These are phyloP conservation scores for Phyllostomus discolor DNA, from an alignment of 2,113 vertebrate species.

Conservation along the genomic window DNA sequence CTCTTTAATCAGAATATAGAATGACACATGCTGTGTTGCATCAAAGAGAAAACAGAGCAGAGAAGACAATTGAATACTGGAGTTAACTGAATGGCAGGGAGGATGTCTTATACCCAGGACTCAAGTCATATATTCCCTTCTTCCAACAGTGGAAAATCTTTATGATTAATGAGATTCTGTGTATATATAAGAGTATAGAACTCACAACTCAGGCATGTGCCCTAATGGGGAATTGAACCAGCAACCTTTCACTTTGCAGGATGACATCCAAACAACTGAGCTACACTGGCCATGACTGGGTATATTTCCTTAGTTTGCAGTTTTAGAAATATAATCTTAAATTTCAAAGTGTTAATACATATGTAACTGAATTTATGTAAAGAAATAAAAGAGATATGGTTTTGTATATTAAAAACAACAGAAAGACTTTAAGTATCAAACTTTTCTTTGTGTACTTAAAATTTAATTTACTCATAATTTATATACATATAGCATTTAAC, in stretches of 20 bases:
- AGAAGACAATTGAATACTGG: background rate
- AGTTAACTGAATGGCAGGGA: background rate
- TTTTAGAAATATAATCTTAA: constrained; percentile 9
- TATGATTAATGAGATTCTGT: background rate
- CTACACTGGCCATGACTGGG: too few relatives aligned
- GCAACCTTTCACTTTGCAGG: too few relatives aligned
- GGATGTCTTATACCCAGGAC: background rate
- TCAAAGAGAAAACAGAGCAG: constrained; percentile 24
- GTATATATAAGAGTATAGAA: background rate
- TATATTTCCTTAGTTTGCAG: background rate
- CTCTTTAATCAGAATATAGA: constrained; percentile 30
- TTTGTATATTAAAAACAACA: background rate
- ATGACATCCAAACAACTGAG: too few relatives aligned
- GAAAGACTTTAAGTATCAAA: background rate
- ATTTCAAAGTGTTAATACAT: background rate
- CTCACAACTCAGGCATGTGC: too few relatives aligned
- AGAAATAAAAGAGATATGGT: background rate
- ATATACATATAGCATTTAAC: background rate
- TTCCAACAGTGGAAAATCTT: background rate
- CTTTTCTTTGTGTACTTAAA: background rate
- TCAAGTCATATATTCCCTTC: background rate
- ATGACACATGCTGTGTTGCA: background rate
- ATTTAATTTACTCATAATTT: constrained; percentile 14
- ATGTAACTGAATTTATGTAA: background rate
- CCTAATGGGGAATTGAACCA: too few relatives aligned